Evolutionary conservation across 2,113 vertebrate genomes (phyloP).

Genomic region (Charadrius vociferus): DNA sequence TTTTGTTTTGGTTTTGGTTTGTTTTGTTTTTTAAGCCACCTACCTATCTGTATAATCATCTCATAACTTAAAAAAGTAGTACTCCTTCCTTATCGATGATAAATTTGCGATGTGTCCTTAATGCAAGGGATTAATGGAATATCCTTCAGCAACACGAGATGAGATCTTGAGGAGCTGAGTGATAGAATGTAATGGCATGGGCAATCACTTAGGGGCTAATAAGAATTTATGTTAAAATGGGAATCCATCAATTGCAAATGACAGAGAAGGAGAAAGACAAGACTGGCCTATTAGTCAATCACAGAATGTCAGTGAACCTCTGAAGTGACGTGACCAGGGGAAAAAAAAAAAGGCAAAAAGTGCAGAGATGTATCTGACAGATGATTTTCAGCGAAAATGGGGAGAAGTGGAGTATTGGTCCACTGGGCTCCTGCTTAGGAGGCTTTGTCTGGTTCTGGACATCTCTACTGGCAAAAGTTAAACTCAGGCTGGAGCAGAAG

Average conservation of each 20-base stretch:
- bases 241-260: conserved; percentile 56
- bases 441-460: background rate
- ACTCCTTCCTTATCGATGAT: background rate
- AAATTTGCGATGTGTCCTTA: conserved; percentile 21
- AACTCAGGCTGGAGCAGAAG: background rate
- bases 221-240: conserved; percentile 63
- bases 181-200: conserved; percentile 28
- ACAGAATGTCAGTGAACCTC: conserved; percentile 10
- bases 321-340: background rate
- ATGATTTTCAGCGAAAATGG: background rate
- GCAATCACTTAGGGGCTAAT: conserved; percentile 56
- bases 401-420: background rate
- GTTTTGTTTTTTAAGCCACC: background rate
- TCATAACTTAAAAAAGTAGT: background rate
- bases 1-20: background rate
- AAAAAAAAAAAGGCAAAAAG: background rate
- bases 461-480: background rate
- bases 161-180: conserved; percentile 30
- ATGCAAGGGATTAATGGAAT: conserved; percentile 30
- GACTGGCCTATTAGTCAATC: conserved; percentile 47
- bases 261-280: conserved; percentile 57
- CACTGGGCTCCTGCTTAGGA: background rate
- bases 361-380: background rate
- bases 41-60: background rate
- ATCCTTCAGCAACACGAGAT: conserved; percentile 33